A percentile compares a stretch with the other conserved stretches of the same genome.
Conservation (phyloP, 2,113 vertebrate genomes). For the Australoheros scitulus region DNA sequence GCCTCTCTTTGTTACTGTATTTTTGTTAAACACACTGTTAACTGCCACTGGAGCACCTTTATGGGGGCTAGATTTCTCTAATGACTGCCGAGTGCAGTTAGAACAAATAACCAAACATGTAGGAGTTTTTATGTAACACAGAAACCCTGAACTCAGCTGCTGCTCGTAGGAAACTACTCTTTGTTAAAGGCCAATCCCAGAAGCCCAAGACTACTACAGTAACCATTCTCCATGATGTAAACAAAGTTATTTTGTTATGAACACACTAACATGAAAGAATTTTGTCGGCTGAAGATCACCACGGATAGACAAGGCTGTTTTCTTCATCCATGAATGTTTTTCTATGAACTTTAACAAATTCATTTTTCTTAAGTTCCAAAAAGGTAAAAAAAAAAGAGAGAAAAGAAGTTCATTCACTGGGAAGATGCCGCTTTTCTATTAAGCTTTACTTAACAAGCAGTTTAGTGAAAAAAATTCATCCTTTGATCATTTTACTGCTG, state of each 20-base stretch:
- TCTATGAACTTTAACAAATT: not conserved
- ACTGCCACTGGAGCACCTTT: not conserved
- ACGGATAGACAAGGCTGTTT: not conserved
- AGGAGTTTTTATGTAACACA: constrained; percentile 19
- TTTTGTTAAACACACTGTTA: not conserved
- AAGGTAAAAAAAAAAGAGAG: not conserved
- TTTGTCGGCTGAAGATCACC: not conserved
- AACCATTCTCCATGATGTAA: not conserved
- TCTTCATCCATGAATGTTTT: not conserved
- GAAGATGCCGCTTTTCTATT: not conserved
- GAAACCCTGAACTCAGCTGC: not conserved
- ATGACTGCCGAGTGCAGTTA: not conserved
- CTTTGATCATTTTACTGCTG: not conserved
- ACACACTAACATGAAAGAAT: not conserved
- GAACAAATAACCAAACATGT: constrained; percentile 16
- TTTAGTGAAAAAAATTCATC: not conserved
- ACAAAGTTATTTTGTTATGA: not conserved
- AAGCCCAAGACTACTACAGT: not conserved
- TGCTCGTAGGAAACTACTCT: not conserved
- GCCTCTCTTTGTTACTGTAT: not conserved
- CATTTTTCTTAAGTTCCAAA: not conserved
- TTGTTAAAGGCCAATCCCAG: not conserved
- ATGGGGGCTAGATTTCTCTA: constrained; percentile 6
- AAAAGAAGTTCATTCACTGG: not conserved
- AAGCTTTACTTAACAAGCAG: constrained; percentile 2